Evolutionary conservation across 2,113 vertebrate genomes (phyloP).

Genomic region (Pao palembangensis): DNA sequence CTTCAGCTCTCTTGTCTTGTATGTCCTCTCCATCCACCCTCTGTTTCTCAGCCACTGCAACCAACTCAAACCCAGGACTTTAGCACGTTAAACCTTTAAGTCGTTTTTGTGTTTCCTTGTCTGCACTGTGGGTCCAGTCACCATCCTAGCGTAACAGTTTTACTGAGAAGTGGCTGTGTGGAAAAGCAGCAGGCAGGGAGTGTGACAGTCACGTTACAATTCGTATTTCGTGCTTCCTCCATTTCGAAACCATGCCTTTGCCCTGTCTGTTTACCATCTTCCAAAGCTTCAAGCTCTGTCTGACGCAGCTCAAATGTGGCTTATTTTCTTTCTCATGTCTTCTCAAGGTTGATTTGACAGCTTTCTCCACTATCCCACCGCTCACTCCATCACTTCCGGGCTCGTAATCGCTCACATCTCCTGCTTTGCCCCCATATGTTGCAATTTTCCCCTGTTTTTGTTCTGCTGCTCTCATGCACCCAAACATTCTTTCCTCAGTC

Average conservation of each 20-base stretch:
- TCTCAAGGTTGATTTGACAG: constrained; percentile 65
- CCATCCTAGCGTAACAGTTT: no score
- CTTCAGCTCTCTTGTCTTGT: no score
- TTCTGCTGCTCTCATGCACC: constrained; percentile 34
- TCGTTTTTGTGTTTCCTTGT: no score
- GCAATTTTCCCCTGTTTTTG: constrained; percentile 27
- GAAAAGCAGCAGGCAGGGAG: constrained; percentile 3
- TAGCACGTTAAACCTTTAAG: no score
- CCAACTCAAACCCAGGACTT: no score
- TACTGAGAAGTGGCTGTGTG: no score
- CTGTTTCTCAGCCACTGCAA: no score
- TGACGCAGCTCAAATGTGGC: constrained; percentile 51
- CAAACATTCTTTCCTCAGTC: constrained; percentile 11
- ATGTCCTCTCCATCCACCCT: no score
- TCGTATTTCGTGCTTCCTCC: constrained; percentile 10
- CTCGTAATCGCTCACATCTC: constrained; percentile 57
- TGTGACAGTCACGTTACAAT: constrained; percentile 16
- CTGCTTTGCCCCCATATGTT: constrained; percentile 4
- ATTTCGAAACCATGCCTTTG: constrained; percentile 21
- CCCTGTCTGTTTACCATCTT: constrained; percentile 30
- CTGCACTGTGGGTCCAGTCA: no score
- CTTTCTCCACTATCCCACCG: constrained; percentile 41
- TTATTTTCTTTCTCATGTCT: constrained; percentile 70
- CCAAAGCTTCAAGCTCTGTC: constrained; percentile 28
- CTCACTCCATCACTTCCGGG: constrained; percentile 54